A percentile compares a stretch with the other conserved stretches of the same genome.
These are phyloP conservation scores for Anguilla japonica DNA, from an alignment of 2,113 vertebrate genomes.

Conservation along the genomic window DNA sequence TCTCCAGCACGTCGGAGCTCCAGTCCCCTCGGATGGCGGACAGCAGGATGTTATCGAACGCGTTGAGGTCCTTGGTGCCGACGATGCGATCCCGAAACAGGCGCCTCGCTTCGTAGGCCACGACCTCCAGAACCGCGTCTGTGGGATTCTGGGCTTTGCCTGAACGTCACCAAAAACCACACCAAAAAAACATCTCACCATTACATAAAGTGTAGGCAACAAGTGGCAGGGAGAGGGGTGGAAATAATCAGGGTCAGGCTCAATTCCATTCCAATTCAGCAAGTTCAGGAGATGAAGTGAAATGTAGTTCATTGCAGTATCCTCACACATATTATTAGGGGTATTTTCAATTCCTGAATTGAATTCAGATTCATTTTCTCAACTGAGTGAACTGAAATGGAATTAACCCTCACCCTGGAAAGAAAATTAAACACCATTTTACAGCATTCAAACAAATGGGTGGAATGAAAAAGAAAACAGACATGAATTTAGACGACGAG, in stretches of 20 bases:
- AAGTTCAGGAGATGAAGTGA: background rate
- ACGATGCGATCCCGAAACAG: constrained; percentile 94
- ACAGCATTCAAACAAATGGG: background rate
- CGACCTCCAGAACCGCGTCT: constrained; percentile 87
- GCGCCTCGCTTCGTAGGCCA: constrained; percentile 84
- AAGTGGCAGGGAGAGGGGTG: background rate
- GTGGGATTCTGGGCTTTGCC: constrained; percentile 72
- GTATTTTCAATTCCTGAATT: too few species aligned
- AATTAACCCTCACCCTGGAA: background rate
- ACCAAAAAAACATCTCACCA: constrained; percentile 15
- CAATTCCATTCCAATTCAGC: too few species aligned
- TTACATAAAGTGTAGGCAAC: background rate
- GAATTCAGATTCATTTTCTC: too few species aligned
- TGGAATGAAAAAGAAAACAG: constrained; percentile 22
- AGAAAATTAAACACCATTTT: background rate
- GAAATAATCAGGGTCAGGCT: background rate
- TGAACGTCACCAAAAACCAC: constrained; percentile 48
- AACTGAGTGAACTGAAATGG: background rate
- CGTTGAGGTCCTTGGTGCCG: constrained; percentile 77
- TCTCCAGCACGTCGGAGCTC: constrained; percentile 84
- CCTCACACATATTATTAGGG: too few species aligned
- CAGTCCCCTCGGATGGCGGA: constrained; percentile 87
- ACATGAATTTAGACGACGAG: constrained; percentile 42
- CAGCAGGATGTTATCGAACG: constrained; percentile 86
- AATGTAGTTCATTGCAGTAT: background rate